Conservation (phyloP, 2,797 vertebrate species). For the Tenualosa thibaudeaui region DNA sequence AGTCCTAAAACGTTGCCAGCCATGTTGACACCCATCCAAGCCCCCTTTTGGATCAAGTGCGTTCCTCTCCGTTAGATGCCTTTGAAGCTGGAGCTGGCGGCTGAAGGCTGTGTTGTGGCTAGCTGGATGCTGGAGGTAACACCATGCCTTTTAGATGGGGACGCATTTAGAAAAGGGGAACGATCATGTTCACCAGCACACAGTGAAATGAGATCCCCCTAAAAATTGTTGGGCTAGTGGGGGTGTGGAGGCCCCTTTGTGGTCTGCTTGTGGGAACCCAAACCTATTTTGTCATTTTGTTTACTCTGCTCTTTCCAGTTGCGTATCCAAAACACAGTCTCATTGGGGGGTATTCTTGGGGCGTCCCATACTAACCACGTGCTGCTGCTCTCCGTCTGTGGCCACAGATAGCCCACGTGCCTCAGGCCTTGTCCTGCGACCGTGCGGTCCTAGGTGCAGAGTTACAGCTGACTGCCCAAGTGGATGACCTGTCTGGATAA, state of each 20-base stretch:
- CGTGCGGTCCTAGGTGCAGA: neutral
- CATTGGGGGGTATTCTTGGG: neutral
- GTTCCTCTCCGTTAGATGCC: slow-evolving; percentile 1
- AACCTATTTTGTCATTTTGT: neutral
- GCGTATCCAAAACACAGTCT: neutral
- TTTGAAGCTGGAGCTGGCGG: neutral
- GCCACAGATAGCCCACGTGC: neutral
- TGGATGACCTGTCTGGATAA: neutral
- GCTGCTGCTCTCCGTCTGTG: neutral
- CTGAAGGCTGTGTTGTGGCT: neutral
- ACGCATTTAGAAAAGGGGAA: neutral
- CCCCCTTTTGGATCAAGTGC: slow-evolving; percentile 7
- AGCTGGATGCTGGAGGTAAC: slow-evolving; percentile 1
- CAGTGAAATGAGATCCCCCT: neutral
- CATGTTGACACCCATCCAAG: neutral
- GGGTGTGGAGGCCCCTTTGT: neutral
- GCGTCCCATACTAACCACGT: neutral
- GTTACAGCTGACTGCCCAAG: neutral
- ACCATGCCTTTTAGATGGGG: neutral
- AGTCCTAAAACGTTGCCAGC: neutral
- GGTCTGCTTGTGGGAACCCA: neutral
- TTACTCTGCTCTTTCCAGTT: neutral
- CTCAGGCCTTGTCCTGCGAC: neutral
- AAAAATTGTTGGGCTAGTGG: neutral
- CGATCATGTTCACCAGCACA: slow-evolving; percentile 6